These are phyloP conservation scores for Trachelus iudaicus DNA, from an alignment of 2,888 invertebrate species.

Conservation along the genomic window DNA sequence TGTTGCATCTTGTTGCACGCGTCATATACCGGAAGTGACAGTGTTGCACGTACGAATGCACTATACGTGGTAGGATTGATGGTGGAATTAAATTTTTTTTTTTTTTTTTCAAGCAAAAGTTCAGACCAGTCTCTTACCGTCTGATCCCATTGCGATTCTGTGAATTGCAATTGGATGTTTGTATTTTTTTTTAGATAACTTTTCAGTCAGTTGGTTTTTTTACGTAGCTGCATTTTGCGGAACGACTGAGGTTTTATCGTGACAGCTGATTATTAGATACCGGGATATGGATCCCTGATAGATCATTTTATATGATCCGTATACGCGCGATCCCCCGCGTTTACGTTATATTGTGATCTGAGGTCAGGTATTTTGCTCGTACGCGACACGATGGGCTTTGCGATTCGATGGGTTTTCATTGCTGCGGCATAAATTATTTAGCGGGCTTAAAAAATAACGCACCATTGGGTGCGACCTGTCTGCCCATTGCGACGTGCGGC, in stretches of 20 bases:
- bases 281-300: neutral
- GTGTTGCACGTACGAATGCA: neutral
- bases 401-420: neutral
- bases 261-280: neutral
- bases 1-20: neutral
- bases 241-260: neutral
- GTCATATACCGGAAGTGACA: neutral
- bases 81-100: neutral
- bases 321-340: neutral
- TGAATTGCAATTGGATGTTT: neutral
- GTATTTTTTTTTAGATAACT: too few relatives aligned
- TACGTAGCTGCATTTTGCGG: too few relatives aligned
- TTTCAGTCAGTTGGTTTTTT: neutral
- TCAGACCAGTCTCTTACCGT: neutral
- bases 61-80: neutral
- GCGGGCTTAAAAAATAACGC: neutral
- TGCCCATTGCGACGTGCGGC: neutral
- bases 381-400: neutral
- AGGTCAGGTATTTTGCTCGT: neutral
- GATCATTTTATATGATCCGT: neutral
- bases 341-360: neutral
- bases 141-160: neutral
- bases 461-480: neutral
- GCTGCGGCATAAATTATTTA: neutral
- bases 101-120: neutral